Evolutionary conservation across 2,797 vertebrate genomes (phyloP).

Genomic region (Acestrorhynchus altus): DNA sequence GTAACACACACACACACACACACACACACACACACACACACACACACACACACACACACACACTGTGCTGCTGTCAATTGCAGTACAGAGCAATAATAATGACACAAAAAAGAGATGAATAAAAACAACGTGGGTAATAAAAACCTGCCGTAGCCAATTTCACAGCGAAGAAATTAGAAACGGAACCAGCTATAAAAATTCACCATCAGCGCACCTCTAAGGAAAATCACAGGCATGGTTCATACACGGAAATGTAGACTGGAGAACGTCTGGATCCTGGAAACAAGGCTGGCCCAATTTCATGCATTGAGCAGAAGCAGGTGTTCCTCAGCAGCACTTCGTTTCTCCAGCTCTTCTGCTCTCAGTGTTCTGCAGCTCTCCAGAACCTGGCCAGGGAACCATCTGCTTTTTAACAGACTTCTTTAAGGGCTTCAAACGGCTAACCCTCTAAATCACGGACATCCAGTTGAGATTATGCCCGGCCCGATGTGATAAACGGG

Average conservation of each 20-base stretch:
- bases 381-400: constrained; percentile 4
- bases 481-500: background rate
- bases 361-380: background rate
- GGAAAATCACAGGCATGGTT: background rate
- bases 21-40: too few species aligned
- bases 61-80: too few species aligned
- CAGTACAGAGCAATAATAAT: background rate
- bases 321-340: constrained; percentile 19
- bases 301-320: constrained; percentile 46
- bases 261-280: constrained; percentile 8
- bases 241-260: background rate
- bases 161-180: background rate
- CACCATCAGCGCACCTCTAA: background rate
- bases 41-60: too few species aligned
- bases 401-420: constrained; percentile 28
- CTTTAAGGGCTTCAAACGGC: constrained; percentile 23
- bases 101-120: too few species aligned
- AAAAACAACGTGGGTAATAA: background rate
- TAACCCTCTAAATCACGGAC: constrained; percentile 26
- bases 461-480: constrained; percentile 3
- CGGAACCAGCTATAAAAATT: background rate
- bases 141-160: background rate
- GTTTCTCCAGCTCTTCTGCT: background rate
- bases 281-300: constrained; percentile 36
- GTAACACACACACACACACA: too few species aligned